A percentile compares a stretch with the other conserved stretches of the same genome.
phyloP scores from a whole-genome alignment of 2,888 invertebrate genomes.

The Sarcophaga subvicina region DNA sequence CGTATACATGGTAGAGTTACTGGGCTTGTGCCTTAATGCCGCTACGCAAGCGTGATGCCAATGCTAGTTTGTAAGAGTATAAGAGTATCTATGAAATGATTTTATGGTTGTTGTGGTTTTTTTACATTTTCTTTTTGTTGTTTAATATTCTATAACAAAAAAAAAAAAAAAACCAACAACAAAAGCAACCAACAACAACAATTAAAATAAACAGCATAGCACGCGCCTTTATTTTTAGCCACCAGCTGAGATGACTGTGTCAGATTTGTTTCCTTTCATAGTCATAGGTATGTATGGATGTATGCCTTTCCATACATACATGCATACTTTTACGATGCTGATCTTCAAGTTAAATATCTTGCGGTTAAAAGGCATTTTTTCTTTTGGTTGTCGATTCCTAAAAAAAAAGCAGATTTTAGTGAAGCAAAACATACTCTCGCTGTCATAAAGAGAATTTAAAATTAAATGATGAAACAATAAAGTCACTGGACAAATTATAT shows the following conservation, averaged over 20 bases:
- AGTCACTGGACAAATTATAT: constrained; percentile 32
- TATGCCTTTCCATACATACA: constrained; percentile 1
- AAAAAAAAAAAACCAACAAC: constrained; percentile 13
- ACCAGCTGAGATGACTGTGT: constrained; percentile 70
- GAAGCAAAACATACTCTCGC: too few relatives aligned
- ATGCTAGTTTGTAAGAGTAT: not conserved
- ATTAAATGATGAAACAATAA: constrained; percentile 33
- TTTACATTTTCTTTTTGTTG: constrained; percentile 6
- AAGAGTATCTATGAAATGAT: constrained; percentile 8
- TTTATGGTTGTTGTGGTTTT: constrained; percentile 36
- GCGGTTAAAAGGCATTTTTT: constrained; percentile 44
- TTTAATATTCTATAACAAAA: constrained; percentile 28
- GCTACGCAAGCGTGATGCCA: not conserved
- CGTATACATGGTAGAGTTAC: not conserved
- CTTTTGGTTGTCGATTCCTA: constrained; percentile 1
- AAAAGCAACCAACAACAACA: not conserved
- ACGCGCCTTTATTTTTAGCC: constrained; percentile 70
- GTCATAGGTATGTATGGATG: not conserved
- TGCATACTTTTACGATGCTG: constrained; percentile 20
- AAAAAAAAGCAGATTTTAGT: not conserved
- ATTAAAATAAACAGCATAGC: constrained; percentile 62
- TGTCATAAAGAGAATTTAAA: constrained; percentile 13
- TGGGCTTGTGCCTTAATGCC: constrained; percentile 5
- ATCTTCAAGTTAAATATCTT: constrained; percentile 42
- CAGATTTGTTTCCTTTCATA: constrained; percentile 45